Conservation (phyloP, 2,888 invertebrate genomes). For the Entomobrya proxima region DNA sequence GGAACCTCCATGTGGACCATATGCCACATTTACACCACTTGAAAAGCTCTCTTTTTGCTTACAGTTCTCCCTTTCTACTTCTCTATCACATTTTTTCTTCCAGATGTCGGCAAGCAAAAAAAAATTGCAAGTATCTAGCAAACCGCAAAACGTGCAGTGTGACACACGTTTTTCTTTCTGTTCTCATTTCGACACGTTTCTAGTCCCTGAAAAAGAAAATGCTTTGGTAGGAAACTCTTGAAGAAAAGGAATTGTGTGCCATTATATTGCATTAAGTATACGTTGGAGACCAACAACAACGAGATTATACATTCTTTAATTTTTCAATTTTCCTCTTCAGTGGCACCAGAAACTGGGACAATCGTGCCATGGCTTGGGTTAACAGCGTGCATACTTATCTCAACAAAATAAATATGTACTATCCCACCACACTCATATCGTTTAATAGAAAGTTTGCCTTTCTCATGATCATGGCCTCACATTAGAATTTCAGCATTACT, state of each 20-base stretch:
- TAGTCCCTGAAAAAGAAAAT: neutral
- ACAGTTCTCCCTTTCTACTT: neutral
- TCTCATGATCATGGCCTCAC: neutral
- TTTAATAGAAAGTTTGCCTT: neutral
- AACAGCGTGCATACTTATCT: slow-evolving; percentile 42
- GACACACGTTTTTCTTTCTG: neutral
- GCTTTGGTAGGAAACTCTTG: neutral
- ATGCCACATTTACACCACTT: slow-evolving; percentile 44
- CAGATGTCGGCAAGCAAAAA: slow-evolving; percentile 40
- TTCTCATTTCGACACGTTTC: slow-evolving; percentile 40
- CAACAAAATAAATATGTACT: neutral
- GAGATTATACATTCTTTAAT: slow-evolving; percentile 8
- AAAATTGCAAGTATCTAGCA: neutral
- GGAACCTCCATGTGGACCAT: slow-evolving; percentile 38
- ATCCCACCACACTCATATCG: neutral
- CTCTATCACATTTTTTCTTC: slow-evolving; percentile 6
- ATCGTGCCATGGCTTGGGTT: slow-evolving; percentile 22
- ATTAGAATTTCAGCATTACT: neutral
- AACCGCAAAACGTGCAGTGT: slow-evolving; percentile 10
- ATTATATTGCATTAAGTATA: neutral
- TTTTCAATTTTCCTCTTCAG: slow-evolving; percentile 53
- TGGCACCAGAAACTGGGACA: slow-evolving; percentile 31
- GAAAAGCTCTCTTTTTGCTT: neutral
- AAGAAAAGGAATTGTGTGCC: slow-evolving; percentile 8
- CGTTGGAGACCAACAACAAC: neutral